Evolutionary conservation across 2,797 vertebrate species (phyloP).

Genomic region (Poecilia gillii): DNA sequence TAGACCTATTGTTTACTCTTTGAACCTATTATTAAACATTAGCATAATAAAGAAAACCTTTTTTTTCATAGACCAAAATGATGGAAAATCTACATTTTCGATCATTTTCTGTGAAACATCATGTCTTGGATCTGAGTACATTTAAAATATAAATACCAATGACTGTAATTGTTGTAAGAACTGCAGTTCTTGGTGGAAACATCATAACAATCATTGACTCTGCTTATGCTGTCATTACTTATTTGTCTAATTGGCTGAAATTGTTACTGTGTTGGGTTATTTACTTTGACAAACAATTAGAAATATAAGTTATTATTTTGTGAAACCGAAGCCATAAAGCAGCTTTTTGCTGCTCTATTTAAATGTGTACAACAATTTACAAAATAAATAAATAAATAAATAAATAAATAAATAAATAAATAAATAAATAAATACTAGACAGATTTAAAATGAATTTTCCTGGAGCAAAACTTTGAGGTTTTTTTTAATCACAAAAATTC

Average conservation of each 20-base stretch:
- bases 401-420: too few relatives aligned
- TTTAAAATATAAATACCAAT: neutral
- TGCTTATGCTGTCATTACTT: neutral
- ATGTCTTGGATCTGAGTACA: neutral
- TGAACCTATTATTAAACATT: neutral
- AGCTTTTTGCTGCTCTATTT: neutral
- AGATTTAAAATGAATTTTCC: neutral
- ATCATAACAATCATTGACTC: neutral
- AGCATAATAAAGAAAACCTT: neutral
- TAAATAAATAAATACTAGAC: too few relatives aligned
- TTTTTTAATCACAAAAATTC: slow-evolving; percentile 20
- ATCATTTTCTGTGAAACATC: neutral
- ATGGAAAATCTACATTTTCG: neutral
- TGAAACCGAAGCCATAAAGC: neutral
- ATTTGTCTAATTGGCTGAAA: neutral
- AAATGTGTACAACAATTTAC: neutral
- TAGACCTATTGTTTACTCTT: neutral
- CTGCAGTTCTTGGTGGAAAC: neutral
- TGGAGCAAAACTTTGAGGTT: slow-evolving; percentile 16
- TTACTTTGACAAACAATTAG: neutral
- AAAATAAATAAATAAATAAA: too few relatives aligned
- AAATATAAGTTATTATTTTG: neutral
- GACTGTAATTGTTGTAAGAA: neutral
- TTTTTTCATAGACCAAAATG: neutral
- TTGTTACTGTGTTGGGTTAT: neutral